Conservation (phyloP, 2,888 invertebrate genomes). For the Esperia sulphurella region DNA sequence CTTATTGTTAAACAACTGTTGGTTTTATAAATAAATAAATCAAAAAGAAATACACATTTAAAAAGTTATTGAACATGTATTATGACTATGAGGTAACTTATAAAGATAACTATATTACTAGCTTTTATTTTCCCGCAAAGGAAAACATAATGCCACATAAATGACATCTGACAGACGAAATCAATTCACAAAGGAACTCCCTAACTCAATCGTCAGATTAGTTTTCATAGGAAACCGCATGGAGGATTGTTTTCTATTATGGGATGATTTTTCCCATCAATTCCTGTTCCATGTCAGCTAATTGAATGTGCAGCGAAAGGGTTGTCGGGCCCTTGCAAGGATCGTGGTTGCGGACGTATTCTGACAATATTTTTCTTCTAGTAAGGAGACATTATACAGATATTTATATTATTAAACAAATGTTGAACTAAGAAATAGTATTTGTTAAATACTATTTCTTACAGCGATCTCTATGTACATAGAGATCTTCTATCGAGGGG, state of each 20-base stretch:
- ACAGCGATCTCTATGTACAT: too few relatives aligned
- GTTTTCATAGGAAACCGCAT: conserved; percentile 15
- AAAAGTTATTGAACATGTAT: too few relatives aligned
- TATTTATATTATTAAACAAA: not conserved
- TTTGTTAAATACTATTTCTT: too few relatives aligned
- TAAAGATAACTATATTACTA: too few relatives aligned
- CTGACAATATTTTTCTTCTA: not conserved
- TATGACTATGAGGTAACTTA: too few relatives aligned
- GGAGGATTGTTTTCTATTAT: conserved; percentile 31
- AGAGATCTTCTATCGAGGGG: too few relatives aligned
- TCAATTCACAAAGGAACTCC: not conserved
- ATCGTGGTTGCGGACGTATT: conserved; percentile 3
- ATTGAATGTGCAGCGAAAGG: conserved; percentile 52
- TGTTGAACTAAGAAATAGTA: too few relatives aligned
- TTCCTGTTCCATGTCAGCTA: conserved; percentile 38
- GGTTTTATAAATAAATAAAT: too few relatives aligned
- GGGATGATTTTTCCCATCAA: conserved; percentile 46
- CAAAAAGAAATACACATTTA: too few relatives aligned
- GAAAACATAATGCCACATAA: not conserved
- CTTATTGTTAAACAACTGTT: too few relatives aligned
- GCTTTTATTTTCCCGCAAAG: not conserved
- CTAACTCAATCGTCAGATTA: conserved; percentile 15
- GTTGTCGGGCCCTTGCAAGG: conserved; percentile 35
- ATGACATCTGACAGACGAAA: conserved; percentile 2
- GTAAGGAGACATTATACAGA: not conserved